Percentiles rank a stretch among this genome's conserved stretches.
These are phyloP conservation scores for Petrocephalus microphthalmus DNA, from an alignment of 2,113 vertebrate genomes.

Conservation along the genomic window DNA sequence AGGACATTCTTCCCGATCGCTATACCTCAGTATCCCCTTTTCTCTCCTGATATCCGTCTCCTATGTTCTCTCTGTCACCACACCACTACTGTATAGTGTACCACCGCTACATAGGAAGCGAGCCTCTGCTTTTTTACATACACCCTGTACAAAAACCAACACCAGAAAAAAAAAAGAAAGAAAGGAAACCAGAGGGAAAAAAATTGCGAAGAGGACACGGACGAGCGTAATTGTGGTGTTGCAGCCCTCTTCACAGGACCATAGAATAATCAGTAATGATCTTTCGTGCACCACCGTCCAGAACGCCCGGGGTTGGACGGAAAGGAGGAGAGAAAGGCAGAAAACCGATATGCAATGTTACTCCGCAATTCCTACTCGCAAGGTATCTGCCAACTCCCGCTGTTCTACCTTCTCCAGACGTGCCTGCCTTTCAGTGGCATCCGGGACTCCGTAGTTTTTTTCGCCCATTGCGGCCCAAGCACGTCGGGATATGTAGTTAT, in stretches of 20 bases:
- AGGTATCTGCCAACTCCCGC: constrained; percentile 38
- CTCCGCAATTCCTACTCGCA: constrained; percentile 62
- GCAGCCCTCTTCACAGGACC: constrained; percentile 25
- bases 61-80: constrained; percentile 40
- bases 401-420: constrained; percentile 49
- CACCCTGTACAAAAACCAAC: constrained; percentile 16
- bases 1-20: constrained; percentile 49
- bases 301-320: constrained; percentile 54
- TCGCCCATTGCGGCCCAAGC: constrained; percentile 18
- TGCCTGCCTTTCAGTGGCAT: constrained; percentile 56
- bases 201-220: constrained; percentile 16
- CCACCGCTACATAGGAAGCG: constrained; percentile 11
- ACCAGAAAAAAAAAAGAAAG: constrained; percentile 9
- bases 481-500: constrained; percentile 62
- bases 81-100: constrained; percentile 26
- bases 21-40: constrained; percentile 46
- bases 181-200: constrained; percentile 25
- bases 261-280: constrained; percentile 37
- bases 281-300: constrained; percentile 42
- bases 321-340: constrained; percentile 43
- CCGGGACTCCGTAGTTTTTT: constrained; percentile 59
- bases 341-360: constrained; percentile 46
- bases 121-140: constrained; percentile 12
- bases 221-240: constrained; percentile 34
- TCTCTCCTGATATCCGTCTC: constrained; percentile 38